Base-by-base conservation (phyloP, 2,888 invertebrate genomes). In the Drosophila antonietae region DNA sequence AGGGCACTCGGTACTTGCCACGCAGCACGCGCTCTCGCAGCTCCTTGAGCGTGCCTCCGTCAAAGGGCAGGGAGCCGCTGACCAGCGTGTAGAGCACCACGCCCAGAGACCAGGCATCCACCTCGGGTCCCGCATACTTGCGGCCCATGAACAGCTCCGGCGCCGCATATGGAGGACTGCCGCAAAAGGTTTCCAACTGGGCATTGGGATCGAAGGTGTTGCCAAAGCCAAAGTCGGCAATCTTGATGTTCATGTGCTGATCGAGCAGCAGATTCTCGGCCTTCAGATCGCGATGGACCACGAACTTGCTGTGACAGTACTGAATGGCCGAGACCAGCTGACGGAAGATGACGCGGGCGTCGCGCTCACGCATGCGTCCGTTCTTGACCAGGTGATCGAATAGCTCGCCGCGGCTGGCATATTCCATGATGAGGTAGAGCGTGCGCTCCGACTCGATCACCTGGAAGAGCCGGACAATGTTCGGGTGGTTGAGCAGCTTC, bases 391-490 rank as follows among this genome's bases (percentile, higher is more conserved):
- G 95, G 93, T 99, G 99, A 94, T 99, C 99, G 94, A 99, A 99
- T 82, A 99, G 99, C 95, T 99, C 99, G 80, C 98, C 99, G 63
- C 99, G 99, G 82, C 98, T 98, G 75, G 99, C 99, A 94, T 99
- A 99, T 94, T 99, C 99, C 99, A 99, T 99, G 77, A 99, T 99
- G 93, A 99, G 95, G 94, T 99, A 99, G 91, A 99, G 95, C 76
- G 99, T 99, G 95, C 99, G 99, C 93, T 99, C 99, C 78, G 99
- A 99, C 95, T 99, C 99, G 94, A 99, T 99, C 79, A 99, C 99
- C 95, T 99, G 99, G 95, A 98, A 98, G 93, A 98, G 94, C 94
- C 98, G 98, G 87, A 98, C 98, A 93, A 99, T 99, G 94, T 99
- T 99, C 91, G 99, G 99, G 95, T 99, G 99, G 94, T 99, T 99